phyloP scores from a whole-genome alignment of 2,888 invertebrate species.

The Rhamnusium bicolor region DNA sequence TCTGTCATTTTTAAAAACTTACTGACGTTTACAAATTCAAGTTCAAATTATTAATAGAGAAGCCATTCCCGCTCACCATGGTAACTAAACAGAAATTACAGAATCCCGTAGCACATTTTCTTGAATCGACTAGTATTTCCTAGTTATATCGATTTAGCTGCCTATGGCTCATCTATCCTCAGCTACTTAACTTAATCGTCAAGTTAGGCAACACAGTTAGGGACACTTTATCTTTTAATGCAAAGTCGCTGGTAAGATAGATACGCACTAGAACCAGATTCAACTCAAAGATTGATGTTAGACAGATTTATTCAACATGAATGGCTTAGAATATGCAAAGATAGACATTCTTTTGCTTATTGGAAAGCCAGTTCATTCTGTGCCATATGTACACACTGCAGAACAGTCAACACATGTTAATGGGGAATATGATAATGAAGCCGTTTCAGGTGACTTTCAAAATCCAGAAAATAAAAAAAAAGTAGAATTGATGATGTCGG shows the following conservation, averaged over 20 bases:
- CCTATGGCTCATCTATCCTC: no score
- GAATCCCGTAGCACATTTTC: no score
- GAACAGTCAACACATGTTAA: slow-evolving; percentile 53
- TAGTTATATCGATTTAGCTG: no score
- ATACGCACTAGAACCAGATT: slow-evolving; percentile 90
- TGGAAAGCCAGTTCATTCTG: slow-evolving; percentile 77
- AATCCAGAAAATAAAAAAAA: slow-evolving; percentile 69
- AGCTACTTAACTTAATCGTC: no score
- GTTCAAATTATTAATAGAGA: no score
- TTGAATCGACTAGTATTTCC: no score
- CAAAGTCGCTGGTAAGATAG: slow-evolving; percentile 85
- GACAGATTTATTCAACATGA: slow-evolving; percentile 84
- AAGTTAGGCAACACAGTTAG: no score
- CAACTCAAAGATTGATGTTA: slow-evolving; percentile 82
- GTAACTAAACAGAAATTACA: no score
- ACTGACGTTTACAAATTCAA: no score
- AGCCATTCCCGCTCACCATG: no score
- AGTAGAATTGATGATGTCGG: slow-evolving; percentile 67
- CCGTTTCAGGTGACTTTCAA: slow-evolving; percentile 68
- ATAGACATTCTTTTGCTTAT: slow-evolving; percentile 75
- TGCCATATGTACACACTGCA: slow-evolving; percentile 69
- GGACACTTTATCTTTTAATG: slow-evolving; percentile 79
- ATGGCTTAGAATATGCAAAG: slow-evolving; percentile 81
- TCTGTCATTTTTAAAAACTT: no score
- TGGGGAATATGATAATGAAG: slow-evolving; percentile 59